These are phyloP conservation scores for Labrus mixtus DNA, from an alignment of 2,113 vertebrate genomes.

Conservation along the genomic window DNA sequence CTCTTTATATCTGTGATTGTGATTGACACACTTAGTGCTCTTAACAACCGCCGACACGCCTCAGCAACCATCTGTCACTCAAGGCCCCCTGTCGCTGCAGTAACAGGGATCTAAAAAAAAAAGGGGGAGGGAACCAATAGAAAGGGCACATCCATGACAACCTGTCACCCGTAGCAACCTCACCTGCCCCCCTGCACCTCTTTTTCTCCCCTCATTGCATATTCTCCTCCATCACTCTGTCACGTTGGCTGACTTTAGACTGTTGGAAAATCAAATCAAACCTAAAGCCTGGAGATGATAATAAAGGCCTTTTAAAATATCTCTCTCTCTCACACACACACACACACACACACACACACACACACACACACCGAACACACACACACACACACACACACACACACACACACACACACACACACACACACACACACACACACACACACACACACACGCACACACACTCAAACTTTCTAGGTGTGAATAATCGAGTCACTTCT, in stretches of 20 bases:
- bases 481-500: slow-evolving; percentile 30
- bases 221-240: slow-evolving; percentile 14
- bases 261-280: not conserved
- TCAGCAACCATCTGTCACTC: slow-evolving; percentile 74
- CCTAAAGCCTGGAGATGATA: not conserved
- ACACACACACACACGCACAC: not conserved
- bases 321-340: not conserved
- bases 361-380: not conserved
- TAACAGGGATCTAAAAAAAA: slow-evolving; percentile 51
- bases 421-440: not conserved
- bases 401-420: not conserved
- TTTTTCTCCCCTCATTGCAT: not conserved
- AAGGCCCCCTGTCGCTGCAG: slow-evolving; percentile 57
- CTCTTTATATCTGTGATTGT: slow-evolving; percentile 64
- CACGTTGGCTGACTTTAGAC: not conserved
- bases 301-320: not conserved
- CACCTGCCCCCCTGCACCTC: slow-evolving; percentile 35
- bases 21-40: slow-evolving; percentile 70
- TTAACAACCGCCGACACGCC: slow-evolving; percentile 66
- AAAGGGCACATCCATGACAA: slow-evolving; percentile 69
- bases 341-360: not conserved
- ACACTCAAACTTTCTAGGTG: slow-evolving; percentile 14
- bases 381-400: not conserved
- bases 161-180: slow-evolving; percentile 62
- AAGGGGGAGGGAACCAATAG: slow-evolving; percentile 37